phyloP scores from a whole-genome alignment of 2,888 invertebrate genomes.

The Scrobipalpa atriplicella region DNA sequence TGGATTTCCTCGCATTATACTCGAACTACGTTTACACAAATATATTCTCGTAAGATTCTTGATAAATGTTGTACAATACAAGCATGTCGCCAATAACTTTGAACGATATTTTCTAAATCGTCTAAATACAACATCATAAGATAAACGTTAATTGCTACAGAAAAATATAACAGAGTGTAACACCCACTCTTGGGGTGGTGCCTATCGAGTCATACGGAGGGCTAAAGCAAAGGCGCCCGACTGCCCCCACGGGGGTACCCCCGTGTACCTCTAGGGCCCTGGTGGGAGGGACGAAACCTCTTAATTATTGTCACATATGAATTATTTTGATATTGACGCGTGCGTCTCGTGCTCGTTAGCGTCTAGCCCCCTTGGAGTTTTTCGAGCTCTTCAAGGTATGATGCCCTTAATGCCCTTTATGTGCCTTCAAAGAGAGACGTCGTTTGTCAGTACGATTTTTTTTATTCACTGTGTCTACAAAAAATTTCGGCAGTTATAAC shows the following conservation, averaged over 20 bases:
- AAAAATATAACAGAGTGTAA: conserved; percentile 26
- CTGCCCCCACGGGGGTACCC: conserved; percentile 37
- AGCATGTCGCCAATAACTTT: background rate
- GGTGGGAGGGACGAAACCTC: conserved; percentile 54
- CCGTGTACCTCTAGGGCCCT: conserved; percentile 51
- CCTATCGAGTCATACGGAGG: conserved; percentile 43
- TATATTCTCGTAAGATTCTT: background rate
- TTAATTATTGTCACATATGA: conserved; percentile 80
- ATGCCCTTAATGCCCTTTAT: background rate
- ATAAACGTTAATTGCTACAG: conserved; percentile 25
- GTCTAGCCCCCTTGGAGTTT: conserved; percentile 17
- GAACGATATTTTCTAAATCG: background rate
- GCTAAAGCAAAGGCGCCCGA: conserved; percentile 45
- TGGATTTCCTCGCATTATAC: background rate
- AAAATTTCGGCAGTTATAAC: background rate
- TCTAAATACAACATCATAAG: conserved; percentile 21
- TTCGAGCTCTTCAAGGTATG: background rate
- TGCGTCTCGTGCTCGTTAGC: conserved; percentile 43
- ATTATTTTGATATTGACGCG: conserved; percentile 77
- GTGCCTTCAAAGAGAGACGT: background rate
- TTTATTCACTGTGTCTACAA: background rate
- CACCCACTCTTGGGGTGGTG: conserved; percentile 23
- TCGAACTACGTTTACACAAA: background rate
- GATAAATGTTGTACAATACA: too few species aligned
- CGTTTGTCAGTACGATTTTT: background rate